Percentiles rank a stretch among this genome's conserved stretches.
These are phyloP conservation scores for Mola mola DNA, from an alignment of 2,113 vertebrate genomes.

Conservation along the genomic window DNA sequence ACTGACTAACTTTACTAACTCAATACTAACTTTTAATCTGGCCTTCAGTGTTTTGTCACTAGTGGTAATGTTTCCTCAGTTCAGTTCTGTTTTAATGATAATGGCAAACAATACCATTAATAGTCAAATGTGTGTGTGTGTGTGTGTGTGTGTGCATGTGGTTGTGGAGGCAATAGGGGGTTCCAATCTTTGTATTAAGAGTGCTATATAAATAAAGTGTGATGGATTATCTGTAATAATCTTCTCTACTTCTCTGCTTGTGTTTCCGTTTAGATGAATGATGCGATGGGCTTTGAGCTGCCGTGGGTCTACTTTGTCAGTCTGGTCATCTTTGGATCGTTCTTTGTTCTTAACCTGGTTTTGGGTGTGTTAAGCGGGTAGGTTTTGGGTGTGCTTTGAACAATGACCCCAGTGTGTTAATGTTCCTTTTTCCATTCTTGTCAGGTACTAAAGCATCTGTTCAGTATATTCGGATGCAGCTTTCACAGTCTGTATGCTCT, in stretches of 20 bases:
- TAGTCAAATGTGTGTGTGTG: no score
- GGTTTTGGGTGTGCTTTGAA: slow-evolving; percentile 67
- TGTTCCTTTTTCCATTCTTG: background rate
- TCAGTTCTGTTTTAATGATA: no score
- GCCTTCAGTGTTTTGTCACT: no score
- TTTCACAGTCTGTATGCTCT: slow-evolving; percentile 6
- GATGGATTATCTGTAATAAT: background rate
- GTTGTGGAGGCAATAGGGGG: no score
- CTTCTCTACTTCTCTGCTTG: slow-evolving; percentile 1
- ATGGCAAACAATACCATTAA: no score
- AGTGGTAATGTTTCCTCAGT: no score
- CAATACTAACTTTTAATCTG: no score
- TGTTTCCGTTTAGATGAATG: slow-evolving; percentile 92
- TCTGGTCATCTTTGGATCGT: slow-evolving; percentile 99
- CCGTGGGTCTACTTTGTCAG: slow-evolving; percentile 99
- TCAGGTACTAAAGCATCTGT: background rate
- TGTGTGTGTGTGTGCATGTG: background rate
- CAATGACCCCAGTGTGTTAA: no score
- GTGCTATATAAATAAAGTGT: background rate
- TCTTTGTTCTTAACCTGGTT: slow-evolving; percentile 99
- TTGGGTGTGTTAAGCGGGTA: slow-evolving; percentile 99
- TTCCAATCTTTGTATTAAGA: no score
- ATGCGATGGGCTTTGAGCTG: slow-evolving; percentile 99
- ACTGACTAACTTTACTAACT: no score
- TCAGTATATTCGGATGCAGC: background rate